These are phyloP conservation scores for Tetheella fluctuosa DNA, from an alignment of 2,888 invertebrate genomes.

Conservation along the genomic window DNA sequence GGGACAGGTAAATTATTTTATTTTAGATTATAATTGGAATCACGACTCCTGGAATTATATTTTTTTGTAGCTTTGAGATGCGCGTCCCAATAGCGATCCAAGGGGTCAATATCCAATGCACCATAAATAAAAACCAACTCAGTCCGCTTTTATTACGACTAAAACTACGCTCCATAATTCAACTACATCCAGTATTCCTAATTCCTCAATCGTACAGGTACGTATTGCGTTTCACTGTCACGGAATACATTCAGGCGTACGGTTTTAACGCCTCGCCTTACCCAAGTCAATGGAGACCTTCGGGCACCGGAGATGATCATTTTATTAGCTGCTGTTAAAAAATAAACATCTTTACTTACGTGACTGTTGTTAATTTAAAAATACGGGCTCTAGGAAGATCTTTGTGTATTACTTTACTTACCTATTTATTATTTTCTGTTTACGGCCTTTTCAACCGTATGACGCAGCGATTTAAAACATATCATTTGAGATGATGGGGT, in stretches of 20 bases:
- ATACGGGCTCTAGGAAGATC: background rate
- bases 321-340: slow-evolving; percentile 2
- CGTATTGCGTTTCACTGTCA: slow-evolving; percentile 53
- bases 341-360: slow-evolving; percentile 1
- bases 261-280: slow-evolving; percentile 57
- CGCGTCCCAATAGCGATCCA: no score
- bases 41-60: no score
- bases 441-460: no score
- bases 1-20: no score
- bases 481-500: no score
- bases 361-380: slow-evolving; percentile 4
- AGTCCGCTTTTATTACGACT: slow-evolving; percentile 16
- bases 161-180: slow-evolving; percentile 24
- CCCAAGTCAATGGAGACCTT: slow-evolving; percentile 15
- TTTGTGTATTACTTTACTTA: no score
- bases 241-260: slow-evolving; percentile 63
- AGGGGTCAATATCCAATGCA: no score
- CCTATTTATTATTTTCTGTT: no score
- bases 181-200: slow-evolving; percentile 16
- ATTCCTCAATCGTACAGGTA: slow-evolving; percentile 36
- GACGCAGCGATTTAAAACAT: no score
- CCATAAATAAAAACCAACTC: slow-evolving; percentile 16
- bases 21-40: no score
- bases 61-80: no score
- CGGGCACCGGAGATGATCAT: slow-evolving; percentile 14